A percentile compares a stretch with the other conserved stretches of the same genome.
Conservation (phyloP, 2,113 vertebrate genomes). For the Holacanthus passer region DNA sequence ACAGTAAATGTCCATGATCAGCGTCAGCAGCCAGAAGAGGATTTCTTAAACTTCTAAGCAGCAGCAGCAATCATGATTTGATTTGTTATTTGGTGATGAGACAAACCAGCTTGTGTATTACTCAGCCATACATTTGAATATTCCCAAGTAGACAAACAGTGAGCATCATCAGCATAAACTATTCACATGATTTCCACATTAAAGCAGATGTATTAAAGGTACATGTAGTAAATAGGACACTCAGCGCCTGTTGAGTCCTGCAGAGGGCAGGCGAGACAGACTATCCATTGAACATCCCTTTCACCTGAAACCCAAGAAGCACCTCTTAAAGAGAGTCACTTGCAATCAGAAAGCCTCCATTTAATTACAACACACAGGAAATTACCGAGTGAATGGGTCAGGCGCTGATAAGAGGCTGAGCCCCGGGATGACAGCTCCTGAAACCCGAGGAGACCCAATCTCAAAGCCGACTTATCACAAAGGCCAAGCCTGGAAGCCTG, state of each 20-base stretch:
- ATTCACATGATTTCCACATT: neutral
- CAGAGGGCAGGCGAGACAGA: slow-evolving; percentile 64
- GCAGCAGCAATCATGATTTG: neutral
- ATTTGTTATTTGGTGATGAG: neutral
- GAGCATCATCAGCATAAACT: neutral
- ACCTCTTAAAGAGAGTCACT: slow-evolving; percentile 86
- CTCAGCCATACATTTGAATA: neutral
- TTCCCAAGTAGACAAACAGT: neutral
- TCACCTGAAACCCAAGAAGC: slow-evolving; percentile 74
- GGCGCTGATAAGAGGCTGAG: slow-evolving; percentile 91
- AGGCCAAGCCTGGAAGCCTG: slow-evolving; percentile 91
- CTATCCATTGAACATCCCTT: slow-evolving; percentile 26
- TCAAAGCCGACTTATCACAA: slow-evolving; percentile 92
- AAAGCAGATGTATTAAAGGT: neutral
- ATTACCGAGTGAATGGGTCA: slow-evolving; percentile 91
- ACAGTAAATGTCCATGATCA: slow-evolving; percentile 67
- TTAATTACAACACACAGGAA: slow-evolving; percentile 99
- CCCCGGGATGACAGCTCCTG: slow-evolving; percentile 90
- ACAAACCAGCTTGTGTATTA: neutral
- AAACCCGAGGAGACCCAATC: slow-evolving; percentile 90
- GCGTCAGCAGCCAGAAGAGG: slow-evolving; percentile 44
- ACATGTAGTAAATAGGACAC: neutral
- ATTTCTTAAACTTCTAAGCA: slow-evolving; percentile 11
- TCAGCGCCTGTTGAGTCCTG: slow-evolving; percentile 35
- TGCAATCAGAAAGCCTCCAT: slow-evolving; percentile 95